A percentile compares a stretch with the other conserved stretches of the same genome.
Evolutionary conservation across 2,113 vertebrate genomes (phyloP).

Genomic region (Pollachius pollachius): DNA sequence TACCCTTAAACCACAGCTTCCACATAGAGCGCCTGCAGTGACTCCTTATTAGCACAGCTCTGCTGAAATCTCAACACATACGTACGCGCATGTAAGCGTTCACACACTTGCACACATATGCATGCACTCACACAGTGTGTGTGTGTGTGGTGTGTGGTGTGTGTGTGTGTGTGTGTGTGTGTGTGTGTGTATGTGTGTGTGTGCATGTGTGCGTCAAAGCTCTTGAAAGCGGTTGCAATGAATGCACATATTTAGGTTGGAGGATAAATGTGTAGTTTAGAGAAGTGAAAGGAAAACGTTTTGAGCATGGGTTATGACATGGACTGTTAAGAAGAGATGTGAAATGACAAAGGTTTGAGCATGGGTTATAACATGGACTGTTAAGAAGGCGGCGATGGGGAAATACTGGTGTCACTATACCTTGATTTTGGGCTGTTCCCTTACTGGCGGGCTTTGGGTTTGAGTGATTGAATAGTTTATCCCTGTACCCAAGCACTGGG

Average conservation of each 20-base stretch:
- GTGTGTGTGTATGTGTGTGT: background rate
- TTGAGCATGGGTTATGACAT: conserved; percentile 22
- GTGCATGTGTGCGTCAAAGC: background rate
- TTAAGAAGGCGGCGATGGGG: conserved; percentile 4
- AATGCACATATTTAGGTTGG: conserved; percentile 34
- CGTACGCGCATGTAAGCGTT: too few relatives aligned
- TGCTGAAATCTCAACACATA: background rate
- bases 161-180: too few relatives aligned
- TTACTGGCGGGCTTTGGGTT: conserved; percentile 87
- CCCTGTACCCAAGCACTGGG: conserved; percentile 93
- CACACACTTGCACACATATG: background rate
- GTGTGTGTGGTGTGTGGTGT: background rate
- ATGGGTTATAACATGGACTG: conserved; percentile 22
- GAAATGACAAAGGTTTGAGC: conserved; percentile 2
- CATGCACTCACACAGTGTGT: conserved; percentile 18
- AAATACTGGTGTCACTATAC: conserved; percentile 72
- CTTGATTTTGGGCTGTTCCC: conserved; percentile 86
- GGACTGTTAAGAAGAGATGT: conserved; percentile 2
- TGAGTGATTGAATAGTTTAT: conserved; percentile 94
- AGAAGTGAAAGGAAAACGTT: conserved; percentile 13
- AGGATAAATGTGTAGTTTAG: conserved; percentile 36
- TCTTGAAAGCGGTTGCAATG: background rate
- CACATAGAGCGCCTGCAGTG: conserved; percentile 44
- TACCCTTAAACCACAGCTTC: conserved; percentile 58
- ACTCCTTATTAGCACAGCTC: conserved; percentile 48